Percentiles rank a stretch among this genome's conserved stretches.
Evolutionary conservation across 2,113 vertebrate genomes (phyloP).

Genomic region (Chinchilla lanigera): DNA sequence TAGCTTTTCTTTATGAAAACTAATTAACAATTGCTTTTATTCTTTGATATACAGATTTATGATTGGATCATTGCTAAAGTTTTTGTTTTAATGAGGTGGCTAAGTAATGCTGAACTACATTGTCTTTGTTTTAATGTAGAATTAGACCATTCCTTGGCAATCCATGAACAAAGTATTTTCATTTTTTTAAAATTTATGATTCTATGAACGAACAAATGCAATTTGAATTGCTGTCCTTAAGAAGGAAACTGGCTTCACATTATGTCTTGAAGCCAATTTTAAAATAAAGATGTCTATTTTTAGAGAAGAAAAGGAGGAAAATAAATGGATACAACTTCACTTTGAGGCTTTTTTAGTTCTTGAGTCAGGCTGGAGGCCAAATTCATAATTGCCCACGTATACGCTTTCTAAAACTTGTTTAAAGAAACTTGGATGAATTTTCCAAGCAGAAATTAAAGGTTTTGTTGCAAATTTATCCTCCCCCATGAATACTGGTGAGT

Average conservation of each 20-base stretch:
- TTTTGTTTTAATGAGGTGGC: constrained; percentile 3
- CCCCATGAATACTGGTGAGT: constrained; percentile 23
- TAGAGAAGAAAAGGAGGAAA: constrained; percentile 29
- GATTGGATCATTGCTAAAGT: background rate
- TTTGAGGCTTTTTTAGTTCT: background rate
- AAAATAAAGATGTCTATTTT: constrained; percentile 54
- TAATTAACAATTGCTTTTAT: constrained; percentile 61
- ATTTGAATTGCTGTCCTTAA: constrained; percentile 44
- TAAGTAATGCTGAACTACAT: constrained; percentile 51
- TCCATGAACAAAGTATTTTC: background rate
- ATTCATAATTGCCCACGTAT: constrained; percentile 65
- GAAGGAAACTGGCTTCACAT: constrained; percentile 33
- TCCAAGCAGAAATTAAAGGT: constrained; percentile 52
- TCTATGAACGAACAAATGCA: constrained; percentile 34
- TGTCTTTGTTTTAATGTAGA: constrained; percentile 35
- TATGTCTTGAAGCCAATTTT: constrained; percentile 17
- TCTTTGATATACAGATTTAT: constrained; percentile 39
- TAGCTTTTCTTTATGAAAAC: constrained; percentile 43
- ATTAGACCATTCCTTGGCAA: constrained; percentile 34
- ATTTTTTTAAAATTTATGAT: background rate
- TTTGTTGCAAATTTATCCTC: constrained; percentile 42
- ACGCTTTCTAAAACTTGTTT: constrained; percentile 59
- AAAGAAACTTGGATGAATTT: constrained; percentile 63
- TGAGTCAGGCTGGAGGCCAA: constrained; percentile 59
- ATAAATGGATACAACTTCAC: constrained; percentile 27